Evolutionary conservation across 2,888 invertebrate genomes (phyloP).

Genomic region (Adelognathus sp.): DNA sequence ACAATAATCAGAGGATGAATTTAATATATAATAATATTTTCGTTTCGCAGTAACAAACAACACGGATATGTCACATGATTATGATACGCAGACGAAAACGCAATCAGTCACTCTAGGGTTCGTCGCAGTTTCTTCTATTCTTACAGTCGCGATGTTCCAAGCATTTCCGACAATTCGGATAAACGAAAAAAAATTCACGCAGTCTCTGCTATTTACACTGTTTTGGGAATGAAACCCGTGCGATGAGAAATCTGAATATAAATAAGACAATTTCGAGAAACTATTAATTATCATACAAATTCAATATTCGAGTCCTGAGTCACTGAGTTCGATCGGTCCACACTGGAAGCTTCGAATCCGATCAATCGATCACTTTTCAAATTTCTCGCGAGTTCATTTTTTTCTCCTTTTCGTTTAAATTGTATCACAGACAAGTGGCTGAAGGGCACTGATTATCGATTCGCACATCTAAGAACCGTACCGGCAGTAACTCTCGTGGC

Average conservation of each 20-base stretch:
- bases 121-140: slow-evolving; percentile 10
- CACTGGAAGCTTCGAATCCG: slow-evolving; percentile 36
- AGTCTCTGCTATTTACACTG: slow-evolving; percentile 49
- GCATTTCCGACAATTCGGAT: slow-evolving; percentile 24
- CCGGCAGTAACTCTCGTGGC: too few relatives aligned
- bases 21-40: slow-evolving; percentile 45
- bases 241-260: neutral
- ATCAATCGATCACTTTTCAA: slow-evolving; percentile 25
- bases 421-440: slow-evolving; percentile 76
- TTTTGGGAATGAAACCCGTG: neutral
- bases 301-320: slow-evolving; percentile 4
- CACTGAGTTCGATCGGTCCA: slow-evolving; percentile 44
- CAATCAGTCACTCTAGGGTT: slow-evolving; percentile 2
- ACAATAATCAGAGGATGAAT: slow-evolving; percentile 50
- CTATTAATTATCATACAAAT: slow-evolving; percentile 3
- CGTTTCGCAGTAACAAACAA: slow-evolving; percentile 52
- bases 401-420: slow-evolving; percentile 34
- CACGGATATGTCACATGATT: slow-evolving; percentile 23
- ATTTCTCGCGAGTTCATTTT: slow-evolving; percentile 7
- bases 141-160: slow-evolving; percentile 13
- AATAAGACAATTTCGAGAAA: neutral
- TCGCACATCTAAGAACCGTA: too few relatives aligned
- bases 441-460: slow-evolving; percentile 57
- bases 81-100: slow-evolving; percentile 21
- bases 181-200: slow-evolving; percentile 41